These are phyloP conservation scores for Beris chalybata DNA, from an alignment of 2,888 invertebrate species.

Conservation along the genomic window DNA sequence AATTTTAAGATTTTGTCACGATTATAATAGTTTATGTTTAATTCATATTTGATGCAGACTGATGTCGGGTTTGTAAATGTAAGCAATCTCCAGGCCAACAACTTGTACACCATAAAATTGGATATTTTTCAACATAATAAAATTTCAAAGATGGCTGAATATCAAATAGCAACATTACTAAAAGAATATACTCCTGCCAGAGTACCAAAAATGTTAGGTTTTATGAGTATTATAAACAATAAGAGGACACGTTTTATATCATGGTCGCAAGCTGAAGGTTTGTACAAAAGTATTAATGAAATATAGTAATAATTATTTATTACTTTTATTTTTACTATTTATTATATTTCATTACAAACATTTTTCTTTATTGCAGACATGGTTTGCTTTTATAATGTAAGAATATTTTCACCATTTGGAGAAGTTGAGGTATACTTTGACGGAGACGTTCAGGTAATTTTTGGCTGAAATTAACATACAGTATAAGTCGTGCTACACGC, in stretches of 20 bases:
- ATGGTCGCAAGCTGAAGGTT: constrained; percentile 59
- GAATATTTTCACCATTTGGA: no score
- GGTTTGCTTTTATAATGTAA: no score
- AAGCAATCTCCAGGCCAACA: constrained; percentile 44
- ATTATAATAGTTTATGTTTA: neutral
- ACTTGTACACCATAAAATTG: constrained; percentile 48
- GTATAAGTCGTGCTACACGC: constrained; percentile 11
- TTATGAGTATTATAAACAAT: constrained; percentile 7
- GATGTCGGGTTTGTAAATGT: constrained; percentile 50
- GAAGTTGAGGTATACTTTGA: neutral
- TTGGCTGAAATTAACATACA: neutral
- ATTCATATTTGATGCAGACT: constrained; percentile 43
- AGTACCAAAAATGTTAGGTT: constrained; percentile 52
- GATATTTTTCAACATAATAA: constrained; percentile 48
- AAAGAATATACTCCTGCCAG: constrained; percentile 52
- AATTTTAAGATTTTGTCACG: no score
- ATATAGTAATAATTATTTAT: neutral
- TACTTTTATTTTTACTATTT: neutral
- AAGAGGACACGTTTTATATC: constrained; percentile 52
- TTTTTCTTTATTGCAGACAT: no score
- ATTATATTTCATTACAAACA: neutral
- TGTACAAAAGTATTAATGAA: constrained; percentile 5
- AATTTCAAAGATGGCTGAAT: constrained; percentile 46
- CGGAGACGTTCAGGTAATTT: no score
- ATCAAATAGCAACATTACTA: constrained; percentile 48